Conservation (phyloP, 92 coral and sea anemone species). For the Parazoanthus atlanticus region DNA sequence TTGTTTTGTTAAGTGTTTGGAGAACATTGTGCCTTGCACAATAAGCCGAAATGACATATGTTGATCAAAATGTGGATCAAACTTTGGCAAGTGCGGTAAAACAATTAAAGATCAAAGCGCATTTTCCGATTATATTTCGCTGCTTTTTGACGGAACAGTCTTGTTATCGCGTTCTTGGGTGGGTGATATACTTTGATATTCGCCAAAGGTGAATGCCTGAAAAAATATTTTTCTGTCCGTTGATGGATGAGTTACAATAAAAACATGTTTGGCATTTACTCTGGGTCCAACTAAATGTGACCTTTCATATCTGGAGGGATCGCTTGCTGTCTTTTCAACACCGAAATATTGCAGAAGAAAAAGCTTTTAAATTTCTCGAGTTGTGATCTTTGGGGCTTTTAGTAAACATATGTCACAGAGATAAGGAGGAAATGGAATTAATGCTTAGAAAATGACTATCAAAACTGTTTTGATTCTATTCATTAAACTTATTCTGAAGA, state of each 20-base stretch:
- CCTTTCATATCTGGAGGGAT: slow-evolving; percentile 19
- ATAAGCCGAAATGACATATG: slow-evolving; percentile 11
- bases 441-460: slow-evolving; percentile 10
- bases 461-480: slow-evolving; percentile 7
- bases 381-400: not conserved
- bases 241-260: not conserved
- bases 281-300: not conserved
- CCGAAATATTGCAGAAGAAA: not conserved
- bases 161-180: not conserved
- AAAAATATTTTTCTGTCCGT: not conserved
- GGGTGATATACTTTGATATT: not conserved
- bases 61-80: slow-evolving; percentile 8
- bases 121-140: not conserved
- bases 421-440: not conserved
- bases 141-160: not conserved
- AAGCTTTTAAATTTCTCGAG: slow-evolving; percentile 7
- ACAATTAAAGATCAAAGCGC: not conserved
- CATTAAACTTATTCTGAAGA: not conserved
- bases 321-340: slow-evolving; percentile 22
- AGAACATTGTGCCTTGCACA: not conserved
- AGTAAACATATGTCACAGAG: slow-evolving; percentile 18
- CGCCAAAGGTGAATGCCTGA: not conserved
- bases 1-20: not conserved
- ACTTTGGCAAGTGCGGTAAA: slow-evolving; percentile 14
- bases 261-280: not conserved